Evolutionary conservation across 2,888 invertebrate genomes (phyloP), one percentile per base, ranked within the genome.

Genomic region (Hydraecia micacea): DNA sequence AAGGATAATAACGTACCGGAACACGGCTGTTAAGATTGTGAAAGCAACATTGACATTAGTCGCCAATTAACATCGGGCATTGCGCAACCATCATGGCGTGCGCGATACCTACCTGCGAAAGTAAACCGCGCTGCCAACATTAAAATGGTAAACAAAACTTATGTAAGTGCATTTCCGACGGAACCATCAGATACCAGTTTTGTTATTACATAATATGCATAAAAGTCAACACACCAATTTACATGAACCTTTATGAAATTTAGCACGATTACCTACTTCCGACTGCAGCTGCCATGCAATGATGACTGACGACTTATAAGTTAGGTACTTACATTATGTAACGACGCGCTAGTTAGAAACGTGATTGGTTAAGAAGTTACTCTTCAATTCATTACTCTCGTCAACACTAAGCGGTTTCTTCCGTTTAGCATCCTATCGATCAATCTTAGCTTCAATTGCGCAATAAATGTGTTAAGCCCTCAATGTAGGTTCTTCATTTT

Each of bases 41-140:
- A 96, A 96, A 96, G 96, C 92, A 95, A 94, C 95, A 95, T 95
- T 96, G 96, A 96, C 95, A 96, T 96, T 95, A 95, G 93, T 89
- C 89, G 89, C 89, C 94, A 94, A 95, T 96, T 95, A 95, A 92
- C 90, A 92, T 84, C 85, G 85, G 86, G 76, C 83, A 92, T 96
- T 96, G 92, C 94, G 93, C 90, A 96, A 96, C 88, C 80, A 89
- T 91, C 81, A 90, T 91, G 88, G 90, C 87, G 77, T 83, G 89
- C 87, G 75, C 83, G 87, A 83, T 91, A 78, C 73, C 86, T 91
- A 78, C 69, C 86, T 86, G 95, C 93, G 95, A 95, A 96, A 96
- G 96, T 93, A 91, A 93, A 93, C 89, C 90, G 90, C 90, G 84
- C 87, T 89, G 89, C 88, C 79, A 82, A 82, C 90, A 86, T 80